Conservation (phyloP, 1,140 invertebrate species). For the Triops cancriformis region DNA sequence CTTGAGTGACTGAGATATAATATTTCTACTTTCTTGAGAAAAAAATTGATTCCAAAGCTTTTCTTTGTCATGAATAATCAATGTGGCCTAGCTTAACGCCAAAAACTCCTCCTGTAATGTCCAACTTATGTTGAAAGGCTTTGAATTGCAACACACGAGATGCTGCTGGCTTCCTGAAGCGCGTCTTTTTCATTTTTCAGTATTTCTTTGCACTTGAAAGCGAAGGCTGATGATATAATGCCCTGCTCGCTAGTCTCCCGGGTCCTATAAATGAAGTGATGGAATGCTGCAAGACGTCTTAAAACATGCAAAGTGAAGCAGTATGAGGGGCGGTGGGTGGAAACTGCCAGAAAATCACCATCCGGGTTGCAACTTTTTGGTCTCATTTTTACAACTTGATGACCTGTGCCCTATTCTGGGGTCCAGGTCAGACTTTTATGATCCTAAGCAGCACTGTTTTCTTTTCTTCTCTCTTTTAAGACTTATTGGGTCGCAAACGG, state of each 20-base stretch:
- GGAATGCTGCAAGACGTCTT: not conserved
- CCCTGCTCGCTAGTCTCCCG: not conserved
- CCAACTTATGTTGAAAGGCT: no score
- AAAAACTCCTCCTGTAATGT: no score
- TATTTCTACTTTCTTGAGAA: not conserved
- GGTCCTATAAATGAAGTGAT: not conserved
- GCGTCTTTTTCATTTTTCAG: not conserved
- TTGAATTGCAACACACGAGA: not conserved
- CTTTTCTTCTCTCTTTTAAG: not conserved
- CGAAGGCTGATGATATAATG: not conserved
- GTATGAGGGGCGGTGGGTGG: not conserved
- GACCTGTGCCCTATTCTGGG: not conserved
- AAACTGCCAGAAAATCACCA: not conserved
- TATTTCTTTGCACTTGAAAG: not conserved
- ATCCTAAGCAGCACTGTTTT: not conserved
- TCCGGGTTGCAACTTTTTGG: not conserved
- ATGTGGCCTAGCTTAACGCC: not conserved
- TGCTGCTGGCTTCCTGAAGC: not conserved
- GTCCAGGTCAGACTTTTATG: conserved; percentile 9
- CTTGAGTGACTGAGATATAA: not conserved
- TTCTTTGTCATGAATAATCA: not conserved
- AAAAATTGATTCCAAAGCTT: not conserved
- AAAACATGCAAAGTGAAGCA: conserved; percentile 7
- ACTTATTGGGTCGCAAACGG: not conserved
- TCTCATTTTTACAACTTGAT: not conserved